Evolutionary conservation across 2,113 vertebrate species (phyloP).

Genomic region (Paralichthys olivaceus): DNA sequence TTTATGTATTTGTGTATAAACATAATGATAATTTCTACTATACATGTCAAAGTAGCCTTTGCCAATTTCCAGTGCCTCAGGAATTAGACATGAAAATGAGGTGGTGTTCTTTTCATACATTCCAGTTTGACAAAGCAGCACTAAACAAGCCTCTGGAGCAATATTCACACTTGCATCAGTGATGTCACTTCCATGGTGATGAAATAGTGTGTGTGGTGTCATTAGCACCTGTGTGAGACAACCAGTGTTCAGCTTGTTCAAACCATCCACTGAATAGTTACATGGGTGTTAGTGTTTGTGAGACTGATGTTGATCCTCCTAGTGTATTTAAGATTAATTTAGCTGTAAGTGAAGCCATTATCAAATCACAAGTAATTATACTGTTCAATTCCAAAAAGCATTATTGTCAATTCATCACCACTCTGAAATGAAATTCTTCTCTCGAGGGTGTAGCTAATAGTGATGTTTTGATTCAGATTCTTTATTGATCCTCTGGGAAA

Average conservation of each 20-base stretch:
- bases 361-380: not conserved
- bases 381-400: not conserved
- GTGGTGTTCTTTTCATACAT: not conserved
- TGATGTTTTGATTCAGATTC: not conserved
- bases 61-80: not conserved
- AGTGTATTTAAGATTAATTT: not conserved
- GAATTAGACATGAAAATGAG: not conserved
- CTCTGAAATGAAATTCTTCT: not conserved
- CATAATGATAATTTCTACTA: too few relatives aligned
- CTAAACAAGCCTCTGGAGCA: not conserved
- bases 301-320: not conserved
- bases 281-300: not conserved
- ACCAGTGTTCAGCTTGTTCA: not conserved
- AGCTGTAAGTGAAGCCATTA: not conserved
- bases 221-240: not conserved
- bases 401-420: not conserved
- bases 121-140: not conserved
- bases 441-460: not conserved
- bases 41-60: too few relatives aligned
- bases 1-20: too few relatives aligned
- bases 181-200: not conserved
- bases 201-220: not conserved
- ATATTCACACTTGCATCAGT: not conserved
- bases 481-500: too few relatives aligned
- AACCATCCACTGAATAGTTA: not conserved